phyloP scores from a whole-genome alignment of 2,113 vertebrate species.

The Rafetus swinhoei region DNA sequence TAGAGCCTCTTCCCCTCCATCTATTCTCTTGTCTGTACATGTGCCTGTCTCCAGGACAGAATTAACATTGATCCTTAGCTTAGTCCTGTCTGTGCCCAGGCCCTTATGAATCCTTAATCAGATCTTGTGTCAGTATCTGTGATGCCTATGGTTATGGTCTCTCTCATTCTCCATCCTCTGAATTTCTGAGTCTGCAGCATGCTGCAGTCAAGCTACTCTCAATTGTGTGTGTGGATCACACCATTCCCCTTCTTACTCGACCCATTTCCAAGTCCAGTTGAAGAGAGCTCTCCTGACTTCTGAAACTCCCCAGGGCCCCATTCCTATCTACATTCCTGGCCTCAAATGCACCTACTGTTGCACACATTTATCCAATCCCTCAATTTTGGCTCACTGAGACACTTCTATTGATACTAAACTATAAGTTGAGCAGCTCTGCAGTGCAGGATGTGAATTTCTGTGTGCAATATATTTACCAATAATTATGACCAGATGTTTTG shows the following conservation, averaged over 20 bases:
- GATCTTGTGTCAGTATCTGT: background rate
- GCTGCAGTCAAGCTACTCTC: background rate
- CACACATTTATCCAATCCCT: background rate
- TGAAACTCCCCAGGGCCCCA: background rate
- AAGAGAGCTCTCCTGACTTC: background rate
- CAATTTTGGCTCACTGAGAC: background rate
- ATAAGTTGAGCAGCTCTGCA: background rate
- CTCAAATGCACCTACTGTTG: background rate
- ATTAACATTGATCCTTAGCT: background rate
- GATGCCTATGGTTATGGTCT: background rate
- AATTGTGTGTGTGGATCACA: background rate
- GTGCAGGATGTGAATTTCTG: slow-evolving; percentile 47
- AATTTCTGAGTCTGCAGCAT: background rate
- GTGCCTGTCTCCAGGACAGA: background rate
- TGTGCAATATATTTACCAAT: background rate
- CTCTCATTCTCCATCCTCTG: background rate
- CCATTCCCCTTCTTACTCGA: background rate
- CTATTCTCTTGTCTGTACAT: background rate
- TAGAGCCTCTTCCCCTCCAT: background rate
- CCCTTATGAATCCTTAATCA: background rate
- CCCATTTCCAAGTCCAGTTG: background rate
- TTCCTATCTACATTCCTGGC: background rate
- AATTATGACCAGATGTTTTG: background rate
- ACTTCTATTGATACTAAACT: background rate
- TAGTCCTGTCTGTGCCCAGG: background rate